These are phyloP conservation scores for Bergia sp. DNA, from an alignment of 92 coral and sea anemone species.

Conservation along the genomic window DNA sequence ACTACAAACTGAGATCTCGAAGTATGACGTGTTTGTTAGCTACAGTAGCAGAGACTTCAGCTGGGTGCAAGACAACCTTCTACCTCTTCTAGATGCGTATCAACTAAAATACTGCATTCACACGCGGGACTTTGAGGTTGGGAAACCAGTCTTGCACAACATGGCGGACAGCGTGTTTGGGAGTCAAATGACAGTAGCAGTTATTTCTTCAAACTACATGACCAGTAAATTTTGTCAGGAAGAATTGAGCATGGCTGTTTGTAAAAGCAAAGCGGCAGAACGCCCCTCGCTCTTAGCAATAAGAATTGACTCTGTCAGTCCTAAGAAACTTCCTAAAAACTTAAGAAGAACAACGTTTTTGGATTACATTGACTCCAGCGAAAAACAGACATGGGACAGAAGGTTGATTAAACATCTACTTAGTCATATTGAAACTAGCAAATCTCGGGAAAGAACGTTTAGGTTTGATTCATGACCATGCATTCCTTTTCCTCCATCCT, in stretches of 20 bases:
- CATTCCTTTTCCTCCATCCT: no score
- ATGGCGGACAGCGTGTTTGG: constrained; percentile 42
- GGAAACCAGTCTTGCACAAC: constrained; percentile 29
- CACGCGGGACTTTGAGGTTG: constrained; percentile 32
- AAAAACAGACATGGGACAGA: constrained; percentile 52
- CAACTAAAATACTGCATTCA: constrained; percentile 30
- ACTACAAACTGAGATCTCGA: not conserved
- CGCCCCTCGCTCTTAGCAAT: constrained; percentile 48
- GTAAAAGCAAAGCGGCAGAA: constrained; percentile 34
- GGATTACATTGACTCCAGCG: constrained; percentile 47
- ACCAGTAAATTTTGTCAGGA: constrained; percentile 60
- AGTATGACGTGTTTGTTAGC: constrained; percentile 40
- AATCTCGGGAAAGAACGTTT: not conserved
- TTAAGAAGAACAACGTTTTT: constrained; percentile 46
- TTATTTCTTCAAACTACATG: constrained; percentile 54
- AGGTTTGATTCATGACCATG: not conserved
- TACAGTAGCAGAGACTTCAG: constrained; percentile 32
- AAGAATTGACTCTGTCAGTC: constrained; percentile 46
- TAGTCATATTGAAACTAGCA: constrained; percentile 25
- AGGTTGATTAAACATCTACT: constrained; percentile 34
- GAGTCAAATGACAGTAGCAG: constrained; percentile 44
- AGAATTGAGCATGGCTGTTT: constrained; percentile 59
- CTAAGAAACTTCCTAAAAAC: constrained; percentile 41
- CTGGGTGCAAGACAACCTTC: constrained; percentile 37
- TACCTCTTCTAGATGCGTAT: constrained; percentile 25